Evolutionary conservation across 2,113 vertebrate genomes (phyloP).

Genomic region (Tragelaphus buxtoni): DNA sequence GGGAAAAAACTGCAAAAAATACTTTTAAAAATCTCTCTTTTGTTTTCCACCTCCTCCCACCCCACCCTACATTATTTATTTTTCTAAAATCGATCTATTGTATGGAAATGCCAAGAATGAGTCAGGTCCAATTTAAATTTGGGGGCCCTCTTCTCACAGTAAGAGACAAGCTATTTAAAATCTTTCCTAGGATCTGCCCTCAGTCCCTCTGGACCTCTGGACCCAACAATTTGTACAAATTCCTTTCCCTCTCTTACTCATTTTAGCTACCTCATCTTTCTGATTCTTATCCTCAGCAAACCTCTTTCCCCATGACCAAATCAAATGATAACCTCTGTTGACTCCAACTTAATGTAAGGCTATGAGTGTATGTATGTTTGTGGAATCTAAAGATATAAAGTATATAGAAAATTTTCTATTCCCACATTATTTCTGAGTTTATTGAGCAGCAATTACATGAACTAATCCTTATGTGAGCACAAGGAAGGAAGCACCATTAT

Average conservation of each 20-base stretch:
- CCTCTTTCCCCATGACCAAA: not conserved
- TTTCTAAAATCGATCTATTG: not conserved
- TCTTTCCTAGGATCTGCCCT: not conserved
- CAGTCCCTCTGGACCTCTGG: not conserved
- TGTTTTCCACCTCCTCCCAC: not conserved
- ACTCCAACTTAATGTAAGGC: not conserved
- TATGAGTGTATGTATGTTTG: not conserved
- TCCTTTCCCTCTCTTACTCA: not conserved
- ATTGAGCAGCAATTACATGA: not conserved
- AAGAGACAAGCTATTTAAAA: not conserved
- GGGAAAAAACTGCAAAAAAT: not conserved
- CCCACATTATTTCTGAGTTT: constrained; percentile 7
- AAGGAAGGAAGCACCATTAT: not conserved
- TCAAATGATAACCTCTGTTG: not conserved
- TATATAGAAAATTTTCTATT: not conserved
- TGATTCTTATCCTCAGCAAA: not conserved
- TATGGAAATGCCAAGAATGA: not conserved
- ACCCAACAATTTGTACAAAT: not conserved
- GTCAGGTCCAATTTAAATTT: not conserved
- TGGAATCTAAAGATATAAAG: not conserved
- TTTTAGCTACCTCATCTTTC: not conserved
- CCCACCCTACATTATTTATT: not conserved
- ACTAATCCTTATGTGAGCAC: not conserved
- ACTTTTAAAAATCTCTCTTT: not conserved
- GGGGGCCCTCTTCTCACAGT: not conserved